Evolutionary conservation across 2,888 invertebrate genomes (phyloP), one percentile per base, ranked within the genome.

Genomic region (Dicyrtomina minuta): DNA sequence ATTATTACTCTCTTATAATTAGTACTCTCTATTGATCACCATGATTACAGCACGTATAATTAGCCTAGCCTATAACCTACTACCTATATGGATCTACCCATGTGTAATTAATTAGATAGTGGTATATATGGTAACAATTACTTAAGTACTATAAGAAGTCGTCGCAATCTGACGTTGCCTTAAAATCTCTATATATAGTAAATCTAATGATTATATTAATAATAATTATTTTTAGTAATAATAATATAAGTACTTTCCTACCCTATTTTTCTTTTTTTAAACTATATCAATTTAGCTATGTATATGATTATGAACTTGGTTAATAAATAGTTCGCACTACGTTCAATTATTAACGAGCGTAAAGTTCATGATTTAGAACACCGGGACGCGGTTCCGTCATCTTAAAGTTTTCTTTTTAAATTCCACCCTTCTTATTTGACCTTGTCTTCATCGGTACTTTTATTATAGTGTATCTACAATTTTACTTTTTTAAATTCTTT

Each of bases 341-440:
- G 8, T 33, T 33, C 33, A 33, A 5, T 5, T 8, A 8, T 33
- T 33, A 33, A 33, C 33, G 33, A 33, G 8, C 33, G 33, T 33
- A 8, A 33, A 8, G 33, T 33, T 33, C 33, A 33, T 58, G 17
- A 20, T 41, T 17, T 26, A 55, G 41, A 58, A 58, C 39, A 58
- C 58, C 58, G 58, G 58, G 41, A 58, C 41, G 39, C 39, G 41
- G 58, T 58, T 58, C 17, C 20, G 27, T 56, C 33, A 3, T 55
- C n/a, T 58, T 58, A 58, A 58, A 58, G 58, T 58, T 58, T 33
- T 33, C 8, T 33, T 33, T 33, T 33, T 33, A n/a, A 58, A 58
- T 6, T 58, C 33, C 58, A 58, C 41, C 58, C 39, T 17, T 58
- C 12, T 3, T 27, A 27, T 1, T 15, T 10, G n/a, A n/a, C n/a